Evolutionary conservation across 2,888 invertebrate genomes (phyloP).

Genomic region (Bedellia somnulentella): DNA sequence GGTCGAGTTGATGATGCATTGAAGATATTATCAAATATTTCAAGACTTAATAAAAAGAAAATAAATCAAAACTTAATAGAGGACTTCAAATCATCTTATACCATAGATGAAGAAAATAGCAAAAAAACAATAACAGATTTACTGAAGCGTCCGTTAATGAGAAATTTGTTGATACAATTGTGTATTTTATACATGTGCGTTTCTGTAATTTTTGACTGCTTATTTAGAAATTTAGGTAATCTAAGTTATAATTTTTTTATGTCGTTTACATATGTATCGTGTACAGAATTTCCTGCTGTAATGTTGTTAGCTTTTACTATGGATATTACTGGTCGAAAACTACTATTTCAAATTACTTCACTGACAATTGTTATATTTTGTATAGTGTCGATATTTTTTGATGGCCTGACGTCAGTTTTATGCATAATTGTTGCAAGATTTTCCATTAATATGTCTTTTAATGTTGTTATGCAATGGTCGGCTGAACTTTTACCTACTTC

Average conservation of each 20-base stretch:
- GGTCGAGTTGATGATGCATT: conserved; percentile 17
- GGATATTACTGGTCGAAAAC: conserved; percentile 8
- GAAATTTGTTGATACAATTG: conserved; percentile 7
- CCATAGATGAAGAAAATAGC: conserved; percentile 1
- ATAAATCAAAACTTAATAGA: conserved; percentile 6
- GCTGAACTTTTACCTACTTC: conserved; percentile 35
- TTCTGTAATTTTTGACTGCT: conserved; percentile 6
- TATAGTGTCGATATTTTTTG: too few relatives aligned
- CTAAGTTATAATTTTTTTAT: conserved; percentile 7
- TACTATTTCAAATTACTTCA: too few relatives aligned
- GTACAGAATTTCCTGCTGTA: conserved; percentile 7
- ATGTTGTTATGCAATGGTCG: conserved; percentile 28
- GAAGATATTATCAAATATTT: conserved; percentile 5
- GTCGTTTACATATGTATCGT: conserved; percentile 7
- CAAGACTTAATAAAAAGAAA: conserved; percentile 6
- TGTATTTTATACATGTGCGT: conserved; percentile 7
- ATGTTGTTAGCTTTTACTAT: conserved; percentile 6
- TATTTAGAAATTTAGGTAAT: conserved; percentile 6
- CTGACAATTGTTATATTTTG: too few relatives aligned
- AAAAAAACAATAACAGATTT: conserved; percentile 6
- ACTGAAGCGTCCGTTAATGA: conserved; percentile 6
- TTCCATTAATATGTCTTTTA: conserved; percentile 26
- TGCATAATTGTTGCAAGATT: conserved; percentile 35
- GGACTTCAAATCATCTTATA: conserved; percentile 5
- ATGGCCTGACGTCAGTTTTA: conserved; percentile 26